Evolutionary conservation across 2,888 invertebrate species (phyloP).

Genomic region (Athalia rosae): DNA sequence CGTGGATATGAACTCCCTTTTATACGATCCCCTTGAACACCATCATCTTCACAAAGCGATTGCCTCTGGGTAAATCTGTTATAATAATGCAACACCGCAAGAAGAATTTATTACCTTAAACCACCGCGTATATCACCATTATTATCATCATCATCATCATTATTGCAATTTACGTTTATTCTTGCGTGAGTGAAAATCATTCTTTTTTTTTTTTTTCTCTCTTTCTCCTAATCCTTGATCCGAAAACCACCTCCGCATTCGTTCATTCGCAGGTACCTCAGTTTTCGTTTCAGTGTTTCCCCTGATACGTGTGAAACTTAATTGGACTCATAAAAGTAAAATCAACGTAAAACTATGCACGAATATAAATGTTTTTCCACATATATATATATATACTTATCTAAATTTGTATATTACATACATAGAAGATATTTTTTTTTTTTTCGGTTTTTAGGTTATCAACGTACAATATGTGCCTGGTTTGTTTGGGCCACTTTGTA

Average conservation of each 20-base stretch:
- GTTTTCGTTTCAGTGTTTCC: too few relatives aligned
- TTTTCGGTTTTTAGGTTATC: not conserved
- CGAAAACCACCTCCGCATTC: not conserved
- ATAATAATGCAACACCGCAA: not conserved
- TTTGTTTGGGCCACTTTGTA: slow-evolving; percentile 27
- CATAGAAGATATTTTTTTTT: not conserved
- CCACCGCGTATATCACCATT: not conserved
- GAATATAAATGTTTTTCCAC: not conserved
- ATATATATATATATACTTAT: not conserved
- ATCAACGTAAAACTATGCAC: not conserved
- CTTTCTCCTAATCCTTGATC: not conserved
- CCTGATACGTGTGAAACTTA: not conserved
- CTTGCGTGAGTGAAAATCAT: not conserved
- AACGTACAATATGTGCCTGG: not conserved
- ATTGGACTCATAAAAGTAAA: not conserved
- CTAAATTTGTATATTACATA: not conserved
- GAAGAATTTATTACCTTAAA: not conserved
- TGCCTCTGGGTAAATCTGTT: slow-evolving; percentile 21
- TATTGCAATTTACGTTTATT: slow-evolving; percentile 11
- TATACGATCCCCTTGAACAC: slow-evolving; percentile 6
- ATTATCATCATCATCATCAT: not conserved
- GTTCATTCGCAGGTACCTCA: too few relatives aligned
- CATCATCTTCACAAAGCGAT: slow-evolving; percentile 38
- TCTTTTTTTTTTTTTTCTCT: not conserved
- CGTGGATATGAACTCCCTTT: not conserved